Evolutionary conservation across 2,113 vertebrate species (phyloP).

Genomic region (Mus musculus): DNA sequence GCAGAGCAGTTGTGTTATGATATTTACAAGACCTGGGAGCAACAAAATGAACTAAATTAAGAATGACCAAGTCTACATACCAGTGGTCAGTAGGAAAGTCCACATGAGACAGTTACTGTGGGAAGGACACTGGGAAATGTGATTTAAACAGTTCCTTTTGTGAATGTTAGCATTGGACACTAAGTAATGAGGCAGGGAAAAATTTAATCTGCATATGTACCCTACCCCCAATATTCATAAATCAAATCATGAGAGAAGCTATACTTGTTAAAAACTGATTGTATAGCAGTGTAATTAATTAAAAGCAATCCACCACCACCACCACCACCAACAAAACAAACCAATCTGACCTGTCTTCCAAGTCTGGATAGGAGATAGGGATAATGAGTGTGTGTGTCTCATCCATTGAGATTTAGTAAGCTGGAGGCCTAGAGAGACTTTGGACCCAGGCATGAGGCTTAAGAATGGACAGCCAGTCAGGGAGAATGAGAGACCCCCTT

Average conservation of each 20-base stretch:
- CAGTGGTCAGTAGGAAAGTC: neutral
- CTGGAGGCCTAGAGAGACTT: neutral
- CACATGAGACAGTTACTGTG: neutral
- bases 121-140: neutral
- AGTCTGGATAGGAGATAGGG: neutral
- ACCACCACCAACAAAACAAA: neutral
- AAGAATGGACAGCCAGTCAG: neutral
- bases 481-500: neutral
- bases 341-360: neutral
- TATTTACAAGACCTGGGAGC: neutral
- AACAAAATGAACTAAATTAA: neutral
- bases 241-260: neutral
- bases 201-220: neutral
- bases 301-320: neutral
- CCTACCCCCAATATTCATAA: neutral
- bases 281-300: neutral
- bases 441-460: neutral
- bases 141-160: neutral
- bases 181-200: neutral
- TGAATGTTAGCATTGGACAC: neutral
- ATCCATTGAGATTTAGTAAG: neutral
- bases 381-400: neutral
- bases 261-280: neutral
- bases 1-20: constrained; percentile 42
- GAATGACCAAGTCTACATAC: neutral